phyloP scores from a whole-genome alignment of 2,888 invertebrate genomes.

The Hetaerina titia region DNA sequence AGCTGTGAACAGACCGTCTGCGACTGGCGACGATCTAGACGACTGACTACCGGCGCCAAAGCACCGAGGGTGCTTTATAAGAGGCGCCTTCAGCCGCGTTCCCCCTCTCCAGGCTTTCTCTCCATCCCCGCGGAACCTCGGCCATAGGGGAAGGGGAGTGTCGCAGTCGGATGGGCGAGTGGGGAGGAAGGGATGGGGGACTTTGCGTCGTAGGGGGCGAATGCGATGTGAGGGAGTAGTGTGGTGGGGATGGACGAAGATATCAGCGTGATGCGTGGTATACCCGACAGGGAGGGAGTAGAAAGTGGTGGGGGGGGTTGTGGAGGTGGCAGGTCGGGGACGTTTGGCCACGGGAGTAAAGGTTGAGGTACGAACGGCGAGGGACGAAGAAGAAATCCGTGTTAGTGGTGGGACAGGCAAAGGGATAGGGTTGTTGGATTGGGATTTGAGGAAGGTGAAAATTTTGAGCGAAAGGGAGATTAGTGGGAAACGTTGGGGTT shows the following conservation, averaged over 20 bases:
- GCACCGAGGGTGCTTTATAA: slow-evolving; percentile 61
- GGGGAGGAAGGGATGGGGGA: background rate
- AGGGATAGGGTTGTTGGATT: too few relatives aligned
- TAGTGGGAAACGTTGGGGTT: too few relatives aligned
- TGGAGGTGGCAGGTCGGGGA: background rate
- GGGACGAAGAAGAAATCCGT: background rate
- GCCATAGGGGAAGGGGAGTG: background rate
- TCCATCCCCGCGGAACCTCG: background rate
- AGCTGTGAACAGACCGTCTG: background rate
- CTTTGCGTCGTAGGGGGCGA: background rate
- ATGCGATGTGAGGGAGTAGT: too few relatives aligned
- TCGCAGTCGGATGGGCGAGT: background rate
- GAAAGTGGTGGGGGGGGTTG: background rate
- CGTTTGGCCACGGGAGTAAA: background rate
- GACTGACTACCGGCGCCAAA: slow-evolving; percentile 48
- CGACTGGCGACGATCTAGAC: slow-evolving; percentile 37
- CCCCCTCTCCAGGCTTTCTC: background rate
- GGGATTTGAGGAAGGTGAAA: too few relatives aligned
- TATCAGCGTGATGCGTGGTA: background rate
- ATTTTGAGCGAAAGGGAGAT: too few relatives aligned
- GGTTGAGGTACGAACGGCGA: background rate
- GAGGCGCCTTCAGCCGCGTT: slow-evolving; percentile 12
- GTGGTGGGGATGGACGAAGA: background rate
- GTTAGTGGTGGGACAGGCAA: background rate
- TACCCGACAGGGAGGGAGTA: background rate